Evolutionary conservation across 2,888 invertebrate species (phyloP).

Genomic region (Harpalus rubripes): DNA sequence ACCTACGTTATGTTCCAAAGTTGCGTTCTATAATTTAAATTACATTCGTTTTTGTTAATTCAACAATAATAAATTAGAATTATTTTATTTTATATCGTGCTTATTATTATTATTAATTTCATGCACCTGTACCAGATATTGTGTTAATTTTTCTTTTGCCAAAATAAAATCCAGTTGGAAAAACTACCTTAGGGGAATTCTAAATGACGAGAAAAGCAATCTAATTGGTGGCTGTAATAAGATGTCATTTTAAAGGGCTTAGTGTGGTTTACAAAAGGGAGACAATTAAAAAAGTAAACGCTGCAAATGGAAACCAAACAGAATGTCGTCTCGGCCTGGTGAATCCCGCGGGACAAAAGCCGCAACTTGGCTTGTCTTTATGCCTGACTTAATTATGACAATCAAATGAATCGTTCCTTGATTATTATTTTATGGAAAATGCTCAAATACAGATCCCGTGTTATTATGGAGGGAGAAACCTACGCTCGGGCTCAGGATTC

Average conservation of each 20-base stretch:
- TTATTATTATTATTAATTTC: no score
- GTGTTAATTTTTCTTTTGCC: no score
- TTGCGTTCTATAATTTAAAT: no score
- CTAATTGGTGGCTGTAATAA: constrained; percentile 47
- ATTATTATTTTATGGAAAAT: constrained; percentile 42
- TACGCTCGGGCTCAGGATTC: neutral
- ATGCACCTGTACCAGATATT: no score
- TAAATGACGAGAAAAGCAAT: constrained; percentile 31
- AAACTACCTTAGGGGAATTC: neutral
- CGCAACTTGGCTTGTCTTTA: constrained; percentile 13
- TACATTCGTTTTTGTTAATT: no score
- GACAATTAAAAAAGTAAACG: constrained; percentile 56
- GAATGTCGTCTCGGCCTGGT: neutral
- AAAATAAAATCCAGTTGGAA: no score
- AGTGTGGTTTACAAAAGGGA: constrained; percentile 3
- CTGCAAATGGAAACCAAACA: constrained; percentile 54
- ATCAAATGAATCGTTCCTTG: constrained; percentile 30
- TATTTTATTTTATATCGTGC: no score
- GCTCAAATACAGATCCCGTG: constrained; percentile 28
- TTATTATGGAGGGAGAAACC: neutral
- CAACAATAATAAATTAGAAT: no score
- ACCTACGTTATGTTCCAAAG: no score
- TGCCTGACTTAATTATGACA: constrained; percentile 32
- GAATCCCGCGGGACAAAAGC: neutral
- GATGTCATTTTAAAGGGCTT: constrained; percentile 45